These are phyloP conservation scores for Sclerurus mexicanus DNA, from an alignment of 2,113 vertebrate species.

Conservation along the genomic window DNA sequence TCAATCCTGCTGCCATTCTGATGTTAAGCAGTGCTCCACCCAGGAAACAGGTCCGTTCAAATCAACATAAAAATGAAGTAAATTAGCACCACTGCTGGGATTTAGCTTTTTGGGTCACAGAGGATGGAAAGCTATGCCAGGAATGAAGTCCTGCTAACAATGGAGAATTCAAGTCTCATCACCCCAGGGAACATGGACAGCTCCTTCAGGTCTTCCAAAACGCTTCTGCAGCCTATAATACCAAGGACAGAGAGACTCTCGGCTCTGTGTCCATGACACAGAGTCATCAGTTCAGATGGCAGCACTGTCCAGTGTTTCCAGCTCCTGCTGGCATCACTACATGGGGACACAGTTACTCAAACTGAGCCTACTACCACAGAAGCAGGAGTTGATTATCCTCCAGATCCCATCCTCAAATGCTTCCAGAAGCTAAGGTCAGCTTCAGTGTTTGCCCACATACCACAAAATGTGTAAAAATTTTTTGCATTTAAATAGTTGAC, in stretches of 20 bases:
- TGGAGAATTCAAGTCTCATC: not conserved
- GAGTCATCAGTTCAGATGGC: not conserved
- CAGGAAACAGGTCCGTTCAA: not conserved
- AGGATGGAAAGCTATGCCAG: not conserved
- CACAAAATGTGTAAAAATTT: not conserved
- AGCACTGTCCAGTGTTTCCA: not conserved
- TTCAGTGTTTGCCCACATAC: not conserved
- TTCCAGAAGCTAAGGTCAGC: not conserved
- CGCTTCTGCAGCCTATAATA: not conserved
- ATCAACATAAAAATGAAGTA: not conserved
- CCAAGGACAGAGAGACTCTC: not conserved
- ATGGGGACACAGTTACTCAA: not conserved
- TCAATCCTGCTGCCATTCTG: not conserved
- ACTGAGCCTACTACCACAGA: not conserved
- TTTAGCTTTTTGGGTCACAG: not conserved
- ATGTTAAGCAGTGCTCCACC: not conserved
- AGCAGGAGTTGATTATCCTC: not conserved
- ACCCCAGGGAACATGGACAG: not conserved
- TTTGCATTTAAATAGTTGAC: not conserved
- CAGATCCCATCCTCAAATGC: not conserved
- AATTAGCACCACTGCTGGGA: not conserved
- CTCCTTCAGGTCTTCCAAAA: not conserved
- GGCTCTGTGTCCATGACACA: not conserved
- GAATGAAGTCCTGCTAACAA: not conserved
- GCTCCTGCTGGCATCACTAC: not conserved